These are phyloP conservation scores for Polydrusus cervinus DNA, from an alignment of 2,888 invertebrate species.

Conservation along the genomic window DNA sequence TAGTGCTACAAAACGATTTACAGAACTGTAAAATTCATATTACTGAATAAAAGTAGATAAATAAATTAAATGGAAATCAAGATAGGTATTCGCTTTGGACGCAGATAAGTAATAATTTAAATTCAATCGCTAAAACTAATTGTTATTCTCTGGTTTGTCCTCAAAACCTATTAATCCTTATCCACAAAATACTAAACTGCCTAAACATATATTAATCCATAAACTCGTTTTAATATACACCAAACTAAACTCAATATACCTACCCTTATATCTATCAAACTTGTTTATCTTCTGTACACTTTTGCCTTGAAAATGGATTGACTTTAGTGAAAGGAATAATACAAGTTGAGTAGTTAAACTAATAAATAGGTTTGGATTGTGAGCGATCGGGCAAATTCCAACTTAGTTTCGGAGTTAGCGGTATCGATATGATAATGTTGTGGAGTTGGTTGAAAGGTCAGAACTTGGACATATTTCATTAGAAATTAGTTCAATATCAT, in stretches of 20 bases:
- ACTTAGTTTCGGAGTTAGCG: slow-evolving; percentile 37
- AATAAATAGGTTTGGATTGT: slow-evolving; percentile 46
- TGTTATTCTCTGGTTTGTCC: neutral
- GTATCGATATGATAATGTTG: slow-evolving; percentile 42
- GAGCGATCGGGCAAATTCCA: slow-evolving; percentile 33
- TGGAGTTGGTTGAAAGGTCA: slow-evolving; percentile 15
- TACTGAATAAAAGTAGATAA: no score
- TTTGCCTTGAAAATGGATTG: slow-evolving; percentile 38
- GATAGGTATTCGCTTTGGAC: no score
- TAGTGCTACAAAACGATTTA: no score
- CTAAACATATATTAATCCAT: slow-evolving; percentile 13
- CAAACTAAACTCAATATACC: slow-evolving; percentile 29
- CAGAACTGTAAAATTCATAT: no score
- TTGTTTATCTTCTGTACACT: slow-evolving; percentile 42
- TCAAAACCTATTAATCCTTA: neutral
- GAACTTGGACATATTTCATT: slow-evolving; percentile 30
- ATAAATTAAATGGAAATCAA: no score
- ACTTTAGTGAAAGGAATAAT: slow-evolving; percentile 36
- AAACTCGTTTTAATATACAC: slow-evolving; percentile 10
- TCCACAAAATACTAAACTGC: neutral
- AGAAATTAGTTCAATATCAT: neutral
- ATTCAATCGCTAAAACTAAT: neutral
- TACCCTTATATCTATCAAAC: slow-evolving; percentile 33
- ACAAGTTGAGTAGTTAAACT: slow-evolving; percentile 38
- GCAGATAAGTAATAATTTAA: no score